A percentile compares a stretch with the other conserved stretches of the same genome.
phyloP scores from a whole-genome alignment of 1,140 invertebrate genomes.

The Drosophila paulistorum region DNA sequence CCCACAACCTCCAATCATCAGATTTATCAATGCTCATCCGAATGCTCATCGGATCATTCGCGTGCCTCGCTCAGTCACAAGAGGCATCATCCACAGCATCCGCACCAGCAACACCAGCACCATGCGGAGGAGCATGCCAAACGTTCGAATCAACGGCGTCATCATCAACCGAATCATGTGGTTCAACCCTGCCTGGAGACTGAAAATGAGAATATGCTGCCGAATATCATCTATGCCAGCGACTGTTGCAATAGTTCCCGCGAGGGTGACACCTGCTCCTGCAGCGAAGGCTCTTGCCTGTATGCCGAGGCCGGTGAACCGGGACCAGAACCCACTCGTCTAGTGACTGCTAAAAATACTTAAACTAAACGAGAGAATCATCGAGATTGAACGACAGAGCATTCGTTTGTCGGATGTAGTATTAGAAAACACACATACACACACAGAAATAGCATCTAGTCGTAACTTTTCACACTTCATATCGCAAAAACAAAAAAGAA shows the following conservation, averaged over 20 bases:
- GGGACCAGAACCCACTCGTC: conserved; percentile 28
- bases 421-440: conserved; percentile 28
- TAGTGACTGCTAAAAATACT: conserved; percentile 66
- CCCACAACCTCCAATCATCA: conserved; percentile 70
- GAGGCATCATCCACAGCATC: conserved; percentile 39
- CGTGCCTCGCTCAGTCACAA: conserved; percentile 69
- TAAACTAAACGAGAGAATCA: conserved; percentile 32
- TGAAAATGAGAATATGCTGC: conserved; percentile 24
- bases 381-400: neutral
- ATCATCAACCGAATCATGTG: conserved; percentile 28
- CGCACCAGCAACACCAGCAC: neutral
- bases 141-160: conserved; percentile 19
- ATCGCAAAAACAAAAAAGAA: conserved; percentile 48
- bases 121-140: conserved; percentile 69
- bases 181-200: conserved; percentile 59
- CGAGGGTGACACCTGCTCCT: conserved; percentile 82
- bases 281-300: conserved; percentile 81
- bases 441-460: conserved; percentile 65
- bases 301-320: conserved; percentile 80
- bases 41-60: conserved; percentile 78
- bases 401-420: conserved; percentile 39
- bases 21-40: conserved; percentile 82
- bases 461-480: conserved; percentile 69
- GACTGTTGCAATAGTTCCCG: conserved; percentile 82
- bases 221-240: conserved; percentile 63